phyloP scores from a whole-genome alignment of 2,113 vertebrate genomes.

The Micronycteris hirsuta region DNA sequence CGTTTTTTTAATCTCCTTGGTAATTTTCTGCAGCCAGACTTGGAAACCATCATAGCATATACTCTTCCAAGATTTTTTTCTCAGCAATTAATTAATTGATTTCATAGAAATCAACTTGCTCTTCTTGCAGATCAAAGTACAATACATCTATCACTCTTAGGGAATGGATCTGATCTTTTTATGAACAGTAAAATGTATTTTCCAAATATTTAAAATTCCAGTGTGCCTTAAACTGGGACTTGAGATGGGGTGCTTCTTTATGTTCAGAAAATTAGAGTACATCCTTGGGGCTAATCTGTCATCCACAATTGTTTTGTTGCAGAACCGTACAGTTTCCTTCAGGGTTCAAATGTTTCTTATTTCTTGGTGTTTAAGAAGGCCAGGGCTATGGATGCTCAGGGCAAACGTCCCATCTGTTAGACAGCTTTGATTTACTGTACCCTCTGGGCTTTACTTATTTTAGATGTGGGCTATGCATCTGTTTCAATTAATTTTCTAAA shows the following conservation, averaged over 20 bases:
- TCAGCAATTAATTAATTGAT: neutral
- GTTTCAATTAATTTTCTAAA: conserved; percentile 1
- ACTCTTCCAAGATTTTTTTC: neutral
- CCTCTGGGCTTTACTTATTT: neutral
- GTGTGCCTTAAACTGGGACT: neutral
- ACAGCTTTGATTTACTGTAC: neutral
- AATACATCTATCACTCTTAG: neutral
- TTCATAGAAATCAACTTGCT: neutral
- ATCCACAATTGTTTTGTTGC: neutral
- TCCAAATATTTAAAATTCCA: neutral
- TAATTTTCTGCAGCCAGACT: neutral
- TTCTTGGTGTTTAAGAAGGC: neutral
- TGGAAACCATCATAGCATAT: neutral
- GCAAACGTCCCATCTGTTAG: neutral
- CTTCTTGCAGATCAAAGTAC: neutral
- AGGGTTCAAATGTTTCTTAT: neutral
- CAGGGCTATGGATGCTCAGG: neutral
- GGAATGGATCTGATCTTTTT: neutral
- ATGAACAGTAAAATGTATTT: neutral
- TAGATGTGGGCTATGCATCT: neutral
- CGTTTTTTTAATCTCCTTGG: neutral
- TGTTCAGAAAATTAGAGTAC: neutral
- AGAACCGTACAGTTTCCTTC: neutral
- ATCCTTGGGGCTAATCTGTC: neutral
- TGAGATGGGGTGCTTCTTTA: neutral